Conservation (phyloP, 2,113 vertebrate species). For the Rhabdomys dilectus region DNA sequence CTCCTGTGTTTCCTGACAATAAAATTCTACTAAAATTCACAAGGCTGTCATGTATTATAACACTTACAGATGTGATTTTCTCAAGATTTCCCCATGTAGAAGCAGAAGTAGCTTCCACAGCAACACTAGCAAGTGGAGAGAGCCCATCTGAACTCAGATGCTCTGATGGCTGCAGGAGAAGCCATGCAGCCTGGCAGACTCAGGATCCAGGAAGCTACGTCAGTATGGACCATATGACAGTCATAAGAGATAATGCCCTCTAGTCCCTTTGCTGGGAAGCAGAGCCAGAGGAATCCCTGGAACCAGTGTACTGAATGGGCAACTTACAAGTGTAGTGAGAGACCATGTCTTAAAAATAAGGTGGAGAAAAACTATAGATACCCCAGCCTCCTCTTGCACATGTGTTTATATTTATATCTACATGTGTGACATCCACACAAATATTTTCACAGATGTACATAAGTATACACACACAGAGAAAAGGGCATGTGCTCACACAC, state of each 20-base stretch:
- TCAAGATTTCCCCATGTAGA: neutral
- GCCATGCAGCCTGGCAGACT: neutral
- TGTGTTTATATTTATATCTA: no score
- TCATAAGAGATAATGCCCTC: no score
- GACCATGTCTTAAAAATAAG: neutral
- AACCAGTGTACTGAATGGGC: no score
- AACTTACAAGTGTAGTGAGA: neutral
- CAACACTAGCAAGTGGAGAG: accelerated
- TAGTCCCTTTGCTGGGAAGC: no score
- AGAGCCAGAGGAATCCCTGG: neutral
- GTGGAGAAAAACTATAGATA: neutral
- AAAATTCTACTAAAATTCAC: neutral
- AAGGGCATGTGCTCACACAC: neutral
- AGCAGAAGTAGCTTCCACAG: neutral
- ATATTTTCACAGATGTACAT: neutral
- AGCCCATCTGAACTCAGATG: no score
- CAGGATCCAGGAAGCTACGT: neutral
- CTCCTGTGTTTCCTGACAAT: neutral
- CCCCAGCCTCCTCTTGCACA: no score
- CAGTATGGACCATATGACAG: neutral
- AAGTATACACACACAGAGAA: neutral
- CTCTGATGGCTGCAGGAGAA: accelerated
- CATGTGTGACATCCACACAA: neutral
- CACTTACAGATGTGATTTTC: neutral
- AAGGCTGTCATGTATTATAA: neutral